Evolutionary conservation across 30 jellyfish, hydroid and myxozoan genomes (phyloP).

Genomic region (Turritopsis dohrnii): DNA sequence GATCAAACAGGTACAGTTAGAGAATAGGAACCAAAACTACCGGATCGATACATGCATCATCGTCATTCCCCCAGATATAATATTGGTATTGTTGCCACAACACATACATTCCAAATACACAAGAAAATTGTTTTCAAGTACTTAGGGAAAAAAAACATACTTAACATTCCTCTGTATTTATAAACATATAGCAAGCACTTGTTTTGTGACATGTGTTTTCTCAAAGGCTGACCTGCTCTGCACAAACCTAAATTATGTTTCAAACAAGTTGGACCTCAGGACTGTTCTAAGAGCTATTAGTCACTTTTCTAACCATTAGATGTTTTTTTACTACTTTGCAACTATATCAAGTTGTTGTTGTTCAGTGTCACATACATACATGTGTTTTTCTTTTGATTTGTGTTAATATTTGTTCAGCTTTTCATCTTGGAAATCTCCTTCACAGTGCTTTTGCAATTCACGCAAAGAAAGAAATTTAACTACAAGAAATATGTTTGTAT

Average conservation of each 20-base stretch:
- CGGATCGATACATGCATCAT: no score
- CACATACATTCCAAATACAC: background rate
- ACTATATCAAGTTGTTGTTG: background rate
- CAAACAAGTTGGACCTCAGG: no score
- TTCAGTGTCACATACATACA: background rate
- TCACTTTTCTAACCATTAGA: no score
- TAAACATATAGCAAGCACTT: background rate
- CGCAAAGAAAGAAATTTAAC: background rate
- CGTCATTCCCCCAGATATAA: background rate
- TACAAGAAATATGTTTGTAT: background rate
- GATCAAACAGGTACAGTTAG: background rate
- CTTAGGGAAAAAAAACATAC: background rate
- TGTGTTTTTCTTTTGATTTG: background rate
- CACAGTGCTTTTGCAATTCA: background rate
- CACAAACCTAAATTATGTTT: background rate
- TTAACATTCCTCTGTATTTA: background rate
- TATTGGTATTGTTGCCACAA: background rate
- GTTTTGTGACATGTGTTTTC: background rate
- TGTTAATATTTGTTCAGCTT: background rate
- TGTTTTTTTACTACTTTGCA: no score
- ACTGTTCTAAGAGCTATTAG: no score
- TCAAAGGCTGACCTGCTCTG: background rate
- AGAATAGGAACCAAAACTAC: background rate
- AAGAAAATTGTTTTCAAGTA: background rate
- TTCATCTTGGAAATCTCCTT: background rate